These are phyloP conservation scores for Parnassius glacialis DNA, from an alignment of 2,888 invertebrate genomes.

Conservation along the genomic window DNA sequence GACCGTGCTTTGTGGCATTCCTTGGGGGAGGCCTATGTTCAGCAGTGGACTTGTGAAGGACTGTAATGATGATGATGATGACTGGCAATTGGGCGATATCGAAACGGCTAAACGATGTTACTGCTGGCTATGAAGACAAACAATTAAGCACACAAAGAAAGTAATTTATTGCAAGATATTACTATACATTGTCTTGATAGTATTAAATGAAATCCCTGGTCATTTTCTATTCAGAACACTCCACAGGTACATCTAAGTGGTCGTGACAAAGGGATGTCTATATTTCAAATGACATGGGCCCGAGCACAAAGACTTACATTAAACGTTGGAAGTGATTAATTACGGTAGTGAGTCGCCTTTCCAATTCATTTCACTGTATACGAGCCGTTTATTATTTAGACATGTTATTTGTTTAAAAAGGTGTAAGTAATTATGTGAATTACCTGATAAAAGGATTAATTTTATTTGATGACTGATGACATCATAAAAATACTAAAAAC, in stretches of 20 bases:
- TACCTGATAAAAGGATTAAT: slow-evolving; percentile 1
- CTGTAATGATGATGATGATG: no score
- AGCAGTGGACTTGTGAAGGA: no score
- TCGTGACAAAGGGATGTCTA: slow-evolving; percentile 13
- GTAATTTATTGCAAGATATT: no score
- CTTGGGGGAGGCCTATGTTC: no score
- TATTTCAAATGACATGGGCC: slow-evolving; percentile 17
- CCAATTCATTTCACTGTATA: slow-evolving; percentile 7
- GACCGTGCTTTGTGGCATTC: no score
- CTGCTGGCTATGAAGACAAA: no score
- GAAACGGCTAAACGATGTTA: no score
- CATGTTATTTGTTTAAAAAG: slow-evolving; percentile 5
- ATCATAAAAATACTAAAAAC: background rate
- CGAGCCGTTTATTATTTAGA: background rate
- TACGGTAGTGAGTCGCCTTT: slow-evolving; percentile 1
- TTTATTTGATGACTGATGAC: background rate
- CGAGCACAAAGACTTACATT: slow-evolving; percentile 8
- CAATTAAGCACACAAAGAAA: no score
- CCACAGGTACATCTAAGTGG: background rate
- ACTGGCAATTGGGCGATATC: no score
- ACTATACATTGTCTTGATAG: no score
- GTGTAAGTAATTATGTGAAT: slow-evolving; percentile 1
- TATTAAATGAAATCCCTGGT: background rate
- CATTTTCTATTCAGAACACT: background rate
- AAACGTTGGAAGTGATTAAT: slow-evolving; percentile 21